Percentiles rank a stretch among this genome's conserved stretches.
These are phyloP conservation scores for Sinelater perroti DNA, from an alignment of 2,888 invertebrate genomes.

Conservation along the genomic window DNA sequence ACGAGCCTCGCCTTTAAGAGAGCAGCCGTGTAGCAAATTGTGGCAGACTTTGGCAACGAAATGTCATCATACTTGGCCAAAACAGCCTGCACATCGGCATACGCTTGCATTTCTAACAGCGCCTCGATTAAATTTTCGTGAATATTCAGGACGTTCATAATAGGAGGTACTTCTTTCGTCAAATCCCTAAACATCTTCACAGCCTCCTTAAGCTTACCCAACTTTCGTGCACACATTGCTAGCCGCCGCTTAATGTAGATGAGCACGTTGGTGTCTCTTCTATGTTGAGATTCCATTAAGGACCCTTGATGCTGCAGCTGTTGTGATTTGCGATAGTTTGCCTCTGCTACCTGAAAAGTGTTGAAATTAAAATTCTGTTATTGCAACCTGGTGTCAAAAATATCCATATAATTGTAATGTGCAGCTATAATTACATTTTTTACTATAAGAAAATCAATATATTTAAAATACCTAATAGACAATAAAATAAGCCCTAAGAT, in stretches of 20 bases:
- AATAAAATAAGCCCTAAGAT: too few relatives aligned
- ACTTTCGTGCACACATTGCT: constrained; percentile 97
- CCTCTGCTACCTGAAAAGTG: constrained; percentile 31
- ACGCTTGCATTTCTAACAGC: constrained; percentile 93
- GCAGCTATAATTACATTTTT: too few relatives aligned
- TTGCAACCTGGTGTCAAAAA: too few relatives aligned
- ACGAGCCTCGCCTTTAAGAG: constrained; percentile 90
- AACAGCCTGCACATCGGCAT: constrained; percentile 94
- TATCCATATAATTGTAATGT: too few relatives aligned
- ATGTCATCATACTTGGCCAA: constrained; percentile 94
- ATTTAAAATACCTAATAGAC: too few relatives aligned
- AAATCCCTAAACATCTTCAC: constrained; percentile 96
- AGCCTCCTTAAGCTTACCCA: constrained; percentile 93
- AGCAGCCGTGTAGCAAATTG: constrained; percentile 94
- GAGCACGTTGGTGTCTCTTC: constrained; percentile 90
- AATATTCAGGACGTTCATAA: constrained; percentile 91
- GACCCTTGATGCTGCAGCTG: constrained; percentile 79
- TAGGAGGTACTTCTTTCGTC: constrained; percentile 95
- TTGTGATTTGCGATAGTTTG: constrained; percentile 76
- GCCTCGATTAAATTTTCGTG: constrained; percentile 97
- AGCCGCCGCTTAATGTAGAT: constrained; percentile 93
- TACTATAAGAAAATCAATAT: too few relatives aligned
- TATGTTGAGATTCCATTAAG: constrained; percentile 78
- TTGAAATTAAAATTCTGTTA: background rate
- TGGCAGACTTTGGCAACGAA: constrained; percentile 92